Base-by-base conservation (phyloP, 2,888 invertebrate genomes). In the Leucophora obtusa region DNA sequence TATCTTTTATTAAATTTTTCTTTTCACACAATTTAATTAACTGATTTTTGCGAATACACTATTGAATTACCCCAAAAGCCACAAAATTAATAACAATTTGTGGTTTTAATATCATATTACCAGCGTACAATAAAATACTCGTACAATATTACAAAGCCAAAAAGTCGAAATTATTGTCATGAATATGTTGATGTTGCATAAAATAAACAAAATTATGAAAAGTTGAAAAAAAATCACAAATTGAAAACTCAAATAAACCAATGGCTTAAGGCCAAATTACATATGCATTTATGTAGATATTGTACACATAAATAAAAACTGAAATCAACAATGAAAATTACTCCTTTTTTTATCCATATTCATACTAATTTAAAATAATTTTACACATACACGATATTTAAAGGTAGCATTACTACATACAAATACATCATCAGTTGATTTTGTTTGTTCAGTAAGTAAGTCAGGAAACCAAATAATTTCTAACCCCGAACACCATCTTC, bases 181-280 rank as follows among this genome's bases (percentile, higher is more conserved):
- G 7, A 2, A 24, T n/a, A 28, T 28, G 10, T 28, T 15, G 8
- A 28, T 24, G 1, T 28, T 21, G 14, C 11, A 18, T 14, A 54
- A 18, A 21, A 54, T 54, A 24, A 24, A 21, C 6, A 38, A 38
- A 38, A 38, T 1, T 35, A 38, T 3, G 1, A 38, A 38, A 38
- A 11, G 2, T 38, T 28, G 6, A 14, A 47, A n/a, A 47, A n/a
- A n/a, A 47, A n/a, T 14, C n/a, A n/a, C n/a, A 47, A 47, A 47
- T 47, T 47, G 43, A 47, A 47, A 47, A 47, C 43, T n/a, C 43
- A 47, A 47, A 47, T 47, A 56, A 68, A 56, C 24, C 24, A 62
- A 56, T 11, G 21, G 50, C 56, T 58, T 51, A 51, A 73, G 17
- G 65, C 24, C 24, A 73, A 38, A 50, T 51, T 43, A 43, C 43